Base-by-base conservation (phyloP, 1,140 invertebrate genomes). In the Ganaspis sp. region DNA sequence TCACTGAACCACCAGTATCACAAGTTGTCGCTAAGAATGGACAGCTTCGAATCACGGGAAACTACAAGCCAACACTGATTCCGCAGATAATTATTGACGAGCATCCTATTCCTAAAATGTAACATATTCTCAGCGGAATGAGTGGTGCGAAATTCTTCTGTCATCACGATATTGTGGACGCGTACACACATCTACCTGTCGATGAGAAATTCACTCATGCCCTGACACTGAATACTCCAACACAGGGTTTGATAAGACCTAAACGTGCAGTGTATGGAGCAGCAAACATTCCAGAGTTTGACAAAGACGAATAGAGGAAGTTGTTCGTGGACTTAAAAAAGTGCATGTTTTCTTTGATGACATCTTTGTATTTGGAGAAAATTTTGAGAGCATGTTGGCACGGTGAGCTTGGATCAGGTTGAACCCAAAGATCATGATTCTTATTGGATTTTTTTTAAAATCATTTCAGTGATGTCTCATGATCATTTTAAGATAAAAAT, bases 11-110 rank as follows among this genome's bases (percentile, higher is more conserved):
- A 11, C 76, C 73, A 12, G 26, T 38, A 2, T 37, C 0, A 11
- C 83, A 82, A 53, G 74, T 85, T 0, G 81, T 85, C 0, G 69
- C 49, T 1, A 84, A 85, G 69, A 83, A 85, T 29, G 80, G 79
- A 3, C 81, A 81, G 42, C 34, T 86, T 1, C 49, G 83, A 1
- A 85, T 84, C n/a, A 84, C 82, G 0, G 82, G 83, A 1, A 83
- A 86, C 29, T 86, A 85, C 54, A 84, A 84, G 45, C 80, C 81
- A 4, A 86, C 77, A 0, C 40, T 86, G n/a, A 86, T 84, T 40
- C 81, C 78, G 4, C 77, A 49, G 42, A 81, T 86, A 9, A 83
- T 86, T 38, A 78, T 85, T 9, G 80, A 86, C 69, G 85, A 87
- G 40, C 77, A 86, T n/a, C 82, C 79, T 4, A 84, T 85, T 37